Percentiles rank a stretch among this genome's conserved stretches.
Conservation (phyloP, 2,113 vertebrate species). For the Cyrtonyx montezumae region DNA sequence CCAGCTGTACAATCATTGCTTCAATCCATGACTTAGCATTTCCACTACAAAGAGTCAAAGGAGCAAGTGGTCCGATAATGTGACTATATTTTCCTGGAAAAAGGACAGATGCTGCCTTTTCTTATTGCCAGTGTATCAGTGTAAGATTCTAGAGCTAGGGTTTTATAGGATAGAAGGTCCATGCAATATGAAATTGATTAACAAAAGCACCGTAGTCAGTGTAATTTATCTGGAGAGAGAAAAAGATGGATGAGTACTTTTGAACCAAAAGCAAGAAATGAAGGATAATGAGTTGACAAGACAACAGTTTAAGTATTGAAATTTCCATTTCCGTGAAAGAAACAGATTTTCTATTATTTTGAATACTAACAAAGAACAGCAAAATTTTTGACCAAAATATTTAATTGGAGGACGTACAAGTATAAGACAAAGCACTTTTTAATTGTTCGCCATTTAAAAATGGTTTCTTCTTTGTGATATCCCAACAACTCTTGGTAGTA, state of each 20-base stretch:
- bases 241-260: constrained; percentile 5
- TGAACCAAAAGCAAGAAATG: constrained; percentile 49
- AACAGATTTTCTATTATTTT: background rate
- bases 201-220: constrained; percentile 35
- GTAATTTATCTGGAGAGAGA: constrained; percentile 3
- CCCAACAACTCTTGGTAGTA: background rate
- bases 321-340: background rate
- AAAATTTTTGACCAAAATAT: background rate
- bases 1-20: no score
- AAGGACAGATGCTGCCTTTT: constrained; percentile 54
- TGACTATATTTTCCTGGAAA: constrained; percentile 49
- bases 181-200: constrained; percentile 47
- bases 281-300: background rate
- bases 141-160: constrained; percentile 31
- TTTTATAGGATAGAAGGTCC: constrained; percentile 10
- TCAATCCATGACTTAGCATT: no score
- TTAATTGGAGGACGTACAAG: background rate
- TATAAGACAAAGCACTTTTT: background rate
- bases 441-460: background rate
- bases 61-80: constrained; percentile 58
- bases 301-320: background rate
- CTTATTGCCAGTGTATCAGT: background rate
- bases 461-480: background rate
- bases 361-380: background rate
- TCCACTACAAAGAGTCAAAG: background rate